These are phyloP conservation scores for Oxyscelio sp. DNA, from an alignment of 2,888 invertebrate species.

Conservation along the genomic window DNA sequence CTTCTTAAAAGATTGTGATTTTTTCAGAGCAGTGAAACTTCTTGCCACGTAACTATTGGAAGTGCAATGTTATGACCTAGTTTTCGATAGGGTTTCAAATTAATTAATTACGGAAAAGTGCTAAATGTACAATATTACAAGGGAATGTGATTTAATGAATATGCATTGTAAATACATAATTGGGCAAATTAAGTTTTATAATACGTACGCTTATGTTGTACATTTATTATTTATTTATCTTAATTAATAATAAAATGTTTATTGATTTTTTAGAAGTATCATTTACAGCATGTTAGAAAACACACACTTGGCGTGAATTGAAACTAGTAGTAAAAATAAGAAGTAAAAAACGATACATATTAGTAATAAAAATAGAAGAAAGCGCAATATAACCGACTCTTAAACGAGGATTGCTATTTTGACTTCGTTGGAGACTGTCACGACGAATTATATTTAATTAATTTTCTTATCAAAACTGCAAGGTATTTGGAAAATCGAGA, in stretches of 20 bases:
- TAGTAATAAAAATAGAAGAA: conserved; percentile 64
- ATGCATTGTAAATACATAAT: no score
- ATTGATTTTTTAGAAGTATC: no score
- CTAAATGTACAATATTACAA: conserved; percentile 37
- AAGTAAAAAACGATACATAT: no score
- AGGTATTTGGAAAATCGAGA: no score
- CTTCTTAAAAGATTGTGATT: conserved; percentile 43
- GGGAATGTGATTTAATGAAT: conserved; percentile 1
- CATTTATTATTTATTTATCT: no score
- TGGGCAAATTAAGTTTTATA: no score
- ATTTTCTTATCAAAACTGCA: no score
- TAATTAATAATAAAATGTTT: no score
- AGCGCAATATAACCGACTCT: conserved; percentile 38
- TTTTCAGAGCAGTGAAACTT: conserved; percentile 30
- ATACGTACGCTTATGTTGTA: no score
- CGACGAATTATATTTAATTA: conserved; percentile 58
- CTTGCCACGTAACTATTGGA: conserved; percentile 44
- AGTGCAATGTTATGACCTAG: conserved; percentile 73
- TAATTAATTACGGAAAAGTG: conserved; percentile 76
- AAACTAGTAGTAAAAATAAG: no score
- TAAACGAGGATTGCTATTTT: conserved; percentile 32
- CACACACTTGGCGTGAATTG: conserved; percentile 42
- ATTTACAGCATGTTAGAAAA: no score
- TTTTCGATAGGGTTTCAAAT: conserved; percentile 78
- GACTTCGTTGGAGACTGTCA: conserved; percentile 39